A percentile compares a stretch with the other conserved stretches of the same genome.
Evolutionary conservation across 2,888 invertebrate species (phyloP).

Genomic region (Scaptomyza polygonia): DNA sequence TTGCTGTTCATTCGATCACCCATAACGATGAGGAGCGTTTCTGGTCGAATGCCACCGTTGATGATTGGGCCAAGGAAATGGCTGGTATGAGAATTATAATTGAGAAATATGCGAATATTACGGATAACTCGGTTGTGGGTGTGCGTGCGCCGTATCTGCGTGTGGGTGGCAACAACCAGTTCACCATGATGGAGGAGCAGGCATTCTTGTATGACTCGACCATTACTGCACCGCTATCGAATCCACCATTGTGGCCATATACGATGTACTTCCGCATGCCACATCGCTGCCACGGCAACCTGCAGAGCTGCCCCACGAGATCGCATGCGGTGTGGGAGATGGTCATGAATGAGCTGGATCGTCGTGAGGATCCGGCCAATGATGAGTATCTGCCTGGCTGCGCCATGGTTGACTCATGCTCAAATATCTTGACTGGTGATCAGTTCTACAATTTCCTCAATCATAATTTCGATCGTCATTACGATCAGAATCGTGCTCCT

Average conservation of each 20-base stretch:
- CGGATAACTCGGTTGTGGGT: constrained; percentile 95
- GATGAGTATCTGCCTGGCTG: constrained; percentile 96
- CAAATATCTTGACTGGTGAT: constrained; percentile 95
- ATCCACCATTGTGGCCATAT: constrained; percentile 98
- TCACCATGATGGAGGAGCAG: constrained; percentile 98
- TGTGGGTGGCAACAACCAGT: constrained; percentile 97
- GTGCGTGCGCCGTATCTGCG: constrained; percentile 95
- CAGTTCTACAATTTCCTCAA: constrained; percentile 97
- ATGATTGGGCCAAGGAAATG: constrained; percentile 98
- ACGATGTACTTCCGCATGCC: constrained; percentile 99
- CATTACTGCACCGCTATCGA: constrained; percentile 95
- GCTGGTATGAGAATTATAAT: constrained; percentile 96
- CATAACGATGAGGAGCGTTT: constrained; percentile 96
- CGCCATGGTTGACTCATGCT: constrained; percentile 97
- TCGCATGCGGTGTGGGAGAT: constrained; percentile 98
- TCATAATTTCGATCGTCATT: constrained; percentile 96
- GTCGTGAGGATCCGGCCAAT: constrained; percentile 94
- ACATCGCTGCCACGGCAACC: constrained; percentile 95
- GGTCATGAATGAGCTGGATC: constrained; percentile 97
- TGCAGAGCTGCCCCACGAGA: constrained; percentile 95
- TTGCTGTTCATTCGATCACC: constrained; percentile 97
- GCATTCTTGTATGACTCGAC: constrained; percentile 98
- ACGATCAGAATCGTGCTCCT: constrained; percentile 95
- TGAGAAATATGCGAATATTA: constrained; percentile 94
- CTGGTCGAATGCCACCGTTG: constrained; percentile 96